Conservation (phyloP, 2,888 invertebrate genomes). For the Pemphredon lugubris region DNA sequence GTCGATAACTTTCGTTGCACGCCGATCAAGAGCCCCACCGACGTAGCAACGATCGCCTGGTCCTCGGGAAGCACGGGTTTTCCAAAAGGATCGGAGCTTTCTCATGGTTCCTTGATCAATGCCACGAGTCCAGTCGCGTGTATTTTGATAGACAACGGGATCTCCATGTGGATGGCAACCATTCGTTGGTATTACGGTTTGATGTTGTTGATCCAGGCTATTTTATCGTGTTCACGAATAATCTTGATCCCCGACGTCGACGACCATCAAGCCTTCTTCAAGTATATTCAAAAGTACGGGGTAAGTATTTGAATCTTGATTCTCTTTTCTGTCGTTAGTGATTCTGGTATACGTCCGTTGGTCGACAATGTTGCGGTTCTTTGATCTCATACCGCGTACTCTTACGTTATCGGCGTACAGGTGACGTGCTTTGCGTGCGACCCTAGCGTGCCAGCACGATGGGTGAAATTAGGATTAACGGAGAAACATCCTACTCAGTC, state of each 20-base stretch:
- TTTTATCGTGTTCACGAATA: constrained; percentile 8
- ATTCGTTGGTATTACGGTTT: constrained; percentile 29
- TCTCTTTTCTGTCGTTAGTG: too few relatives aligned
- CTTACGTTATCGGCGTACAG: too few relatives aligned
- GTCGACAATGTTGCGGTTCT: not conserved
- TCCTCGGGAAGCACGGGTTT: constrained; percentile 43
- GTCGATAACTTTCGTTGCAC: constrained; percentile 30
- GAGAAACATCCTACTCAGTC: not conserved
- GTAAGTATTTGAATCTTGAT: too few relatives aligned
- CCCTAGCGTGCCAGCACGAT: not conserved
- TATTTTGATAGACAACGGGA: too few relatives aligned
- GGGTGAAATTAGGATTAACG: constrained; percentile 6
- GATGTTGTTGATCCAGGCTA: constrained; percentile 8
- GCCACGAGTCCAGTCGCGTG: constrained; percentile 13
- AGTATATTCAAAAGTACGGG: constrained; percentile 11
- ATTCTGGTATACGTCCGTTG: not conserved
- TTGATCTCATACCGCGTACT: not conserved
- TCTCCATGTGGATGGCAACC: not conserved
- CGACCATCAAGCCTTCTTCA: not conserved
- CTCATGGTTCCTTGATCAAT: constrained; percentile 18
- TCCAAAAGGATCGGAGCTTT: constrained; percentile 35
- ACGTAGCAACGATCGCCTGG: constrained; percentile 23
- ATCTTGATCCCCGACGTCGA: not conserved
- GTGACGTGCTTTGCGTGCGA: constrained; percentile 21
- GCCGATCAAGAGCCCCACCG: not conserved